These are phyloP conservation scores for Nerophis ophidion DNA, from an alignment of 2,113 vertebrate species.

Conservation along the genomic window DNA sequence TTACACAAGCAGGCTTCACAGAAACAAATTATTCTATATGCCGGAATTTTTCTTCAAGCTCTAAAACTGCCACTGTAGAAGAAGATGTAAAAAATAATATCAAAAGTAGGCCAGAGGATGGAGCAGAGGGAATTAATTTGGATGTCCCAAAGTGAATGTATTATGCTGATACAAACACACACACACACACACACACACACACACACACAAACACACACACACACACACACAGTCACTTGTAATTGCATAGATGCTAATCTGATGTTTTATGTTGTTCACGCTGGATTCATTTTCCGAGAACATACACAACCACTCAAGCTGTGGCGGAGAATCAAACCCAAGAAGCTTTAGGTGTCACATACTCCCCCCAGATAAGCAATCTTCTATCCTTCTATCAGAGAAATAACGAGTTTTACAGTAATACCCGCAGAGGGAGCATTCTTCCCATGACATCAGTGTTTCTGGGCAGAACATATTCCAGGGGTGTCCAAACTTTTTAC, in stretches of 20 bases:
- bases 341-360: conserved; percentile 5
- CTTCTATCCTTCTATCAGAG: background rate
- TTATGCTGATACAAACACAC: conserved; percentile 22
- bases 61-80: conserved; percentile 24
- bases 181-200: conserved; percentile 15
- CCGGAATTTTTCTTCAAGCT: conserved; percentile 2
- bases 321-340: background rate
- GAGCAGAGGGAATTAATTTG: conserved; percentile 58
- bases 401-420: background rate
- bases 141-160: conserved; percentile 47
- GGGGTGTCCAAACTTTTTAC: too few relatives aligned
- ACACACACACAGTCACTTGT: conserved; percentile 39
- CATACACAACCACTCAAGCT: conserved; percentile 14
- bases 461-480: too few relatives aligned
- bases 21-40: background rate
- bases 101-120: conserved; percentile 62
- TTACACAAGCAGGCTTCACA: background rate
- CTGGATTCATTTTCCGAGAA: conserved; percentile 37
- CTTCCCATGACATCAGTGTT: too few relatives aligned
- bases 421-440: background rate
- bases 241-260: conserved; percentile 58
- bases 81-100: conserved; percentile 37
- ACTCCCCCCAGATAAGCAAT: background rate
- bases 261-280: conserved; percentile 38
- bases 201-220: conserved; percentile 29